Evolutionary conservation across 1,140 invertebrate genomes (phyloP), one percentile per base, ranked within the genome.

Genomic region (Kradibia gibbosae): DNA sequence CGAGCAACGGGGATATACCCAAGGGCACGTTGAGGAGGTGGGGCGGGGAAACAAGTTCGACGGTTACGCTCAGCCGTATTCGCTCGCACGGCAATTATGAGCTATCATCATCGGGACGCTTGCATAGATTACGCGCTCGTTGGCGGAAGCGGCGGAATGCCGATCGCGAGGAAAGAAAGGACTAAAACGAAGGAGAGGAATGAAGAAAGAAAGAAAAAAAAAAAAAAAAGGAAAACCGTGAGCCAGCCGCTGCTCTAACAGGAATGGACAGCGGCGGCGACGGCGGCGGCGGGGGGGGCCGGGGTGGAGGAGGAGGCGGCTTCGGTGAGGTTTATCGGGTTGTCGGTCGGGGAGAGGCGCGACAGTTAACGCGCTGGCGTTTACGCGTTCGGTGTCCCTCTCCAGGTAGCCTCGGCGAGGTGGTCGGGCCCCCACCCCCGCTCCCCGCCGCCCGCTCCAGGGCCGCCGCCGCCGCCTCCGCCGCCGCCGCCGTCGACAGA

Each of bases 111-210:
- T 31, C 4, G 1, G 57, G 60, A 7, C 31, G 17, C 5, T 1
- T 11, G 20, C 15, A 11, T 15, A 20, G 60, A 36, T 42, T 48
- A 55, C 28, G 22, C 2, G 31, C 13, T 50, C 42, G 71, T 17
- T 77, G 36, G 42, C 77, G 65, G 77, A 79, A 71, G 39, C 28
- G 10, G n/a, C n/a, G 77, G 67, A 72, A 79, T 57, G 77, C 57
- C 10, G 34, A 75, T 75, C 73, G 13, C 50, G 48, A 34, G 13
- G 5, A n/a, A 20, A 13, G 22, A 42, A 70, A 31, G 22, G 0
- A 22, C 22, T 7, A 8, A n/a, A 17, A 3, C 36, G 13, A n/a
- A 28, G n/a, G 34, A 31, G 4, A 8, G 1, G 34, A 10, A 67
- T 17, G 22, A n/a, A 20, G 28, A 42, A 1, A 22, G 39, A 45